A percentile compares a stretch with the other conserved stretches of the same genome.
Evolutionary conservation across 2,888 invertebrate genomes (phyloP).

Genomic region (Criorhina ranunculi): DNA sequence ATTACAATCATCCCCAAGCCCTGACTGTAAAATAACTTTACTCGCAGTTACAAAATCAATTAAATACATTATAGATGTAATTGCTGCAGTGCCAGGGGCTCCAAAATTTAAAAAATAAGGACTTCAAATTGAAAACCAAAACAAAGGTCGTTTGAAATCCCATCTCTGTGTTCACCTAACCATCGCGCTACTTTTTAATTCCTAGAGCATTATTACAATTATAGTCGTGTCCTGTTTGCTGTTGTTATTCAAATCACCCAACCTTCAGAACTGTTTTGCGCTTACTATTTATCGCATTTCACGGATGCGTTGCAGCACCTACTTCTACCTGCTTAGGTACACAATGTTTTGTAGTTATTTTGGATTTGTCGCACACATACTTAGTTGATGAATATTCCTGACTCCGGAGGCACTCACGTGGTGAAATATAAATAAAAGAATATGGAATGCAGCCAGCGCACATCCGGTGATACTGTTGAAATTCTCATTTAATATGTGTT

Average conservation of each 20-base stretch:
- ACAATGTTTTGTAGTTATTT: not conserved
- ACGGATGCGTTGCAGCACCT: not conserved
- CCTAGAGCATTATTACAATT: constrained; percentile 15
- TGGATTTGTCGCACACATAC: not conserved
- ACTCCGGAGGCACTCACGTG: not conserved
- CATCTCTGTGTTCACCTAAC: not conserved
- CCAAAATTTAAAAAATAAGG: constrained; percentile 10
- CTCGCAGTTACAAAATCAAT: constrained; percentile 49
- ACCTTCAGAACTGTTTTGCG: not conserved
- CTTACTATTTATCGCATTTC: not conserved
- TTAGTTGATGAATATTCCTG: not conserved
- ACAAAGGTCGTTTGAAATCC: constrained; percentile 9
- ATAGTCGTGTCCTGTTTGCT: not conserved
- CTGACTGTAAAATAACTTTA: constrained; percentile 15
- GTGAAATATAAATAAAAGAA: constrained; percentile 17
- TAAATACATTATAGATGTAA: constrained; percentile 47
- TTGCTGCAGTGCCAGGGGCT: constrained; percentile 17
- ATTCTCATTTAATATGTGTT: constrained; percentile 34
- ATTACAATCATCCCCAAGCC: constrained; percentile 12
- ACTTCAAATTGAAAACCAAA: constrained; percentile 9
- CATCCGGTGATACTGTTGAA: not conserved
- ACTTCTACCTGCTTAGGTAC: not conserved
- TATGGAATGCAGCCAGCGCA: not conserved
- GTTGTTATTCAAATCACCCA: constrained; percentile 18
- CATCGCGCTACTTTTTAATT: constrained; percentile 15